phyloP scores from a whole-genome alignment of 2,888 invertebrate species.

The Zygothrica quintamaculata region DNA sequence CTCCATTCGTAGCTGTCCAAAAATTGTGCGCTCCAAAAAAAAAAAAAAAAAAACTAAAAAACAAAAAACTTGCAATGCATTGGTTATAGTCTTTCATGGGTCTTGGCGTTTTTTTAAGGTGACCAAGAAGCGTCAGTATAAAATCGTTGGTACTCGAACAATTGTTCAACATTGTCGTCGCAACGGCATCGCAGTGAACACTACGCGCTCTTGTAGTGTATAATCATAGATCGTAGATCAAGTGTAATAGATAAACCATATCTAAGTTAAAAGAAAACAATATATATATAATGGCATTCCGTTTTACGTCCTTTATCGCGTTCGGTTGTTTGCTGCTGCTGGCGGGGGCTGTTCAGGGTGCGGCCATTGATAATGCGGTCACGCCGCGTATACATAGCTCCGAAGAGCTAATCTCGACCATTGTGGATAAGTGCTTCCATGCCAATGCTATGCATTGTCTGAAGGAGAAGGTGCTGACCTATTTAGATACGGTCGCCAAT shows the following conservation, averaged over 20 bases:
- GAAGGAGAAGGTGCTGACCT: conserved; percentile 91
- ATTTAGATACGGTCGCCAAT: conserved; percentile 89
- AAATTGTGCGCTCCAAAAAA: conserved; percentile 70
- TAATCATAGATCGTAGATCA: conserved; percentile 21
- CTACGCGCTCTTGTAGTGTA: conserved; percentile 73
- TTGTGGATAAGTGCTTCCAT: conserved; percentile 90
- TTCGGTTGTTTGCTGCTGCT: conserved; percentile 86
- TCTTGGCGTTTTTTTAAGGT: conserved; percentile 7
- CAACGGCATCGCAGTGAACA: conserved; percentile 83
- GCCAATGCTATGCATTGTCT: conserved; percentile 89
- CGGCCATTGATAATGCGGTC: conserved; percentile 85
- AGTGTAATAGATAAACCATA: conserved; percentile 17
- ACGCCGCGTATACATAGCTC: conserved; percentile 87
- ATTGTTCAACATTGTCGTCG: conserved; percentile 84
- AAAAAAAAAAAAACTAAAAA: no score
- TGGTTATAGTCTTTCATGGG: conserved; percentile 30
- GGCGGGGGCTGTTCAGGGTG: conserved; percentile 85
- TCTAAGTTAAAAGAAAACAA: no score
- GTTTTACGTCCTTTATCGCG: conserved; percentile 85
- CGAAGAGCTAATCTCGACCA: conserved; percentile 89
- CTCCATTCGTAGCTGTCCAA: conserved; percentile 70
- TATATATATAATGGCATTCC: conserved; percentile 75
- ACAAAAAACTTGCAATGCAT: conserved; percentile 47
- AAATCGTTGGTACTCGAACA: conserved; percentile 83
- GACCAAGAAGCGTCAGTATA: conserved; percentile 85